Conservation (phyloP, 64 coral and sea anemone genomes). For the Trachythela sp. region DNA sequence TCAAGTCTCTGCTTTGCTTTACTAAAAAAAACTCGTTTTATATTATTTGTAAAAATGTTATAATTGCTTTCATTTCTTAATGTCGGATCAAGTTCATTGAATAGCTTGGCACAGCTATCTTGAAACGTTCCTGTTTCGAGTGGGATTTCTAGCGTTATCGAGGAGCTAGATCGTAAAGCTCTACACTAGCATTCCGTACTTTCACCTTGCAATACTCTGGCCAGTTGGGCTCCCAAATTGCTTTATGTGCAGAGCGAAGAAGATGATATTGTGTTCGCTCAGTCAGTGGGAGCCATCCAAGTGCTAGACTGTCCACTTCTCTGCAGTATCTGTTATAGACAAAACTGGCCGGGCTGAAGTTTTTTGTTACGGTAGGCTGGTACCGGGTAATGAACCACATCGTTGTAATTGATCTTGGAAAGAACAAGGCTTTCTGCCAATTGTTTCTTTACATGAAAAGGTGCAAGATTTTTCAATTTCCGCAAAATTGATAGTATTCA, state of each 20-base stretch:
- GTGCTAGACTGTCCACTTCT: not conserved
- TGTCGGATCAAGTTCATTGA: not conserved
- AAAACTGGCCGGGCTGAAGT: not conserved
- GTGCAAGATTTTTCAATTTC: constrained; percentile 6
- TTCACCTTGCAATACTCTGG: not conserved
- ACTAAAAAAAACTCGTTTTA: not conserved
- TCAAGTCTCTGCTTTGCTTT: not conserved
- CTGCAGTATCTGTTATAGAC: not conserved
- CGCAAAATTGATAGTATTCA: not conserved
- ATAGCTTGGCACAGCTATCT: not conserved
- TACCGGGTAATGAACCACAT: constrained; percentile 11
- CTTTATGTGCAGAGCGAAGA: not conserved
- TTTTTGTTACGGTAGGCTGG: not conserved
- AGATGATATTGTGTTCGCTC: not conserved
- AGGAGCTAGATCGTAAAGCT: not conserved
- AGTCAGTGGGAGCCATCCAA: not conserved
- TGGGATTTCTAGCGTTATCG: not conserved
- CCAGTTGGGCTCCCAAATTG: constrained; percentile 9
- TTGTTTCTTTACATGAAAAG: not conserved
- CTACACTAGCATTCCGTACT: not conserved
- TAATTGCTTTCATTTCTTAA: not conserved
- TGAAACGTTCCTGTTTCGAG: not conserved
- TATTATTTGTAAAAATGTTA: not conserved
- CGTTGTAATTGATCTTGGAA: constrained; percentile 2
- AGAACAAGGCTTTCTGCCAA: not conserved